Evolutionary conservation across 1,140 invertebrate species (phyloP), one percentile per base, ranked within the genome.

Genomic region (Micrasema minimum): DNA sequence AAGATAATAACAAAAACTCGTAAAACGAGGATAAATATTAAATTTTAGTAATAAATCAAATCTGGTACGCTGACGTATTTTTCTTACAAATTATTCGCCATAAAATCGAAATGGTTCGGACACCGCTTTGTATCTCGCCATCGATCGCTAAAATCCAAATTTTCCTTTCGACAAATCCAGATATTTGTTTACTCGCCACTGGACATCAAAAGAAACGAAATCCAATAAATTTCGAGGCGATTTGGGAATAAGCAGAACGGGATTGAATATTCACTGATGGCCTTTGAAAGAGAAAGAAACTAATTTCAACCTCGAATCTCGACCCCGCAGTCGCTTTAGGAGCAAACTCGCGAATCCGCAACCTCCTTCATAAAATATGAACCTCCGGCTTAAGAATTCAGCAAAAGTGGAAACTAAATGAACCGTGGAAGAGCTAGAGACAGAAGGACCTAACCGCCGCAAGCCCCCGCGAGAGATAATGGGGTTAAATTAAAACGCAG

Each of bases 281-380:
- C 53, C 14, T 67, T 67, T 55, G 51, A 55, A 43, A 45, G 41
- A 48, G 48, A 67, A 38, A 51, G 48, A 53, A 59, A 69, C 51
- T 57, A 67, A 70, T 70, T 74, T 74, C 66, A 70, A 74, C 70
- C 67, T 66, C 62, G 45, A 70, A 74, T 74, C 67, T 66, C 62
- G 45, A 46, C 59, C 59, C 43, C 43, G 41, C 43, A 64, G 41
- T 64, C 12, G 38, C 59, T 64, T 64, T 46, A 61, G 70, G 70
- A 67, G 64, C 31, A 72, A 67, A 67, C 51, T 61, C 53, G 51
- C 53, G 37, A 72, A 59, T 35, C 70, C 70, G 26, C 70, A 68
- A 70, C 43, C 72, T 66, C 64, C 48, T 74, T 71, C 72, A 74
- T 74, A 74, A 74, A 74, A 74, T 74, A 74, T 74, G 72, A 74